These are phyloP conservation scores for Podabrus alpinus DNA, from an alignment of 2,888 invertebrate species.

Conservation along the genomic window DNA sequence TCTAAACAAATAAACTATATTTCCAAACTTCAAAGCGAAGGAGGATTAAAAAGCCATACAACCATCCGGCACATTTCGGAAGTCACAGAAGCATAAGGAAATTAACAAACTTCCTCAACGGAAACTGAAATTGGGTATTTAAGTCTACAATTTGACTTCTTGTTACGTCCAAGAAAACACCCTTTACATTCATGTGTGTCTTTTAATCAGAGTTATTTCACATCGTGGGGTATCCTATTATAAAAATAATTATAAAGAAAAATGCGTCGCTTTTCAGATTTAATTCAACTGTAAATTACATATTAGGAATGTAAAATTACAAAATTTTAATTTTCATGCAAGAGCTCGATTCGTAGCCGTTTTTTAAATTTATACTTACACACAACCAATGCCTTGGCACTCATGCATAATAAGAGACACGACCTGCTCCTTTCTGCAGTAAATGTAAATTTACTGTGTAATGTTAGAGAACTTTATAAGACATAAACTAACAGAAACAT, in stretches of 20 bases:
- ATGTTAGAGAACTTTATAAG: conserved; percentile 3
- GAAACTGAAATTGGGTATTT: conserved; percentile 4
- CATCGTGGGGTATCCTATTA: neutral
- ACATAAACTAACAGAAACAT: neutral
- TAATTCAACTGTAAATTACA: neutral
- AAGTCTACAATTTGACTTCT: neutral
- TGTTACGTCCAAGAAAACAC: conserved; percentile 2
- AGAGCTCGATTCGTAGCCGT: neutral
- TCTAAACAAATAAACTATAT: conserved; percentile 3
- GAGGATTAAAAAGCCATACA: conserved; percentile 13
- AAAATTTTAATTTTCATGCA: neutral
- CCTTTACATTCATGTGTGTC: conserved; percentile 23
- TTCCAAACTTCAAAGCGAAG: neutral
- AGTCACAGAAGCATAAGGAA: conserved; percentile 14
- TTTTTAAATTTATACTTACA: neutral
- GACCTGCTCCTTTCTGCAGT: neutral
- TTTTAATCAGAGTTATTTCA: conserved; percentile 6
- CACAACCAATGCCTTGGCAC: conserved; percentile 1
- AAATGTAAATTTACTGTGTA: neutral
- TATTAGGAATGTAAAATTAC: neutral
- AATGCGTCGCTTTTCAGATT: conserved; percentile 7
- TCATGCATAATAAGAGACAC: conserved; percentile 3
- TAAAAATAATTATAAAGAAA: conserved; percentile 7
- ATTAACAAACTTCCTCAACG: conserved; percentile 13
- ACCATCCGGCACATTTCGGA: conserved; percentile 13